A percentile compares a stretch with the other conserved stretches of the same genome.
These are phyloP conservation scores for Zosterops pallidus DNA, from an alignment of 2,113 vertebrate genomes.

Conservation along the genomic window DNA sequence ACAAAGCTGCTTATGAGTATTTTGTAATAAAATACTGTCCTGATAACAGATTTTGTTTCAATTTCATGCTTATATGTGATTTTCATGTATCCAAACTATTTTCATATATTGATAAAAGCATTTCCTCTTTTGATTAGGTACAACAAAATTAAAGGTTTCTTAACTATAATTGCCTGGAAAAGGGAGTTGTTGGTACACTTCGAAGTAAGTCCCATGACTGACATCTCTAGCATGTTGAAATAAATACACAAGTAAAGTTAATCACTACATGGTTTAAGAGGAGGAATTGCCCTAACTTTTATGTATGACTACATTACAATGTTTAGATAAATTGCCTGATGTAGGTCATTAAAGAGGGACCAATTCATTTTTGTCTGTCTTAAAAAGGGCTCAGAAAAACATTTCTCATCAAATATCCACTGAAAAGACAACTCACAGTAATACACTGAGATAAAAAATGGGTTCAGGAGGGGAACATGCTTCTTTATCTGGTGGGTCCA, in stretches of 20 bases:
- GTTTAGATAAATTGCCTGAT: conserved; percentile 31
- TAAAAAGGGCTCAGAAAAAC: conserved; percentile 1
- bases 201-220: neutral
- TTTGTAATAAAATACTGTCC: neutral
- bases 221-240: neutral
- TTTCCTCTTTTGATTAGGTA: neutral
- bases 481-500: neutral
- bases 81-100: neutral
- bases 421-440: conserved; percentile 25
- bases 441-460: neutral
- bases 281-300: conserved; percentile 19
- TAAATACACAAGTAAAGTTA: conserved; percentile 36
- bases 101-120: neutral
- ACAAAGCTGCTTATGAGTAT: neutral
- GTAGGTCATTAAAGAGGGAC: neutral
- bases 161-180: neutral
- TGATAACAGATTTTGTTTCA: neutral
- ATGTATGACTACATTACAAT: neutral
- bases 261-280: neutral
- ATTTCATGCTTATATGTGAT: neutral
- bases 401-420: conserved; percentile 28
- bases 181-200: neutral
- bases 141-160: conserved; percentile 4
- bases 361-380: conserved; percentile 37
- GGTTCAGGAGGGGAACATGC: neutral